Conservation (phyloP, 2,113 vertebrate species). For the Cyprinodon variegatus region DNA sequence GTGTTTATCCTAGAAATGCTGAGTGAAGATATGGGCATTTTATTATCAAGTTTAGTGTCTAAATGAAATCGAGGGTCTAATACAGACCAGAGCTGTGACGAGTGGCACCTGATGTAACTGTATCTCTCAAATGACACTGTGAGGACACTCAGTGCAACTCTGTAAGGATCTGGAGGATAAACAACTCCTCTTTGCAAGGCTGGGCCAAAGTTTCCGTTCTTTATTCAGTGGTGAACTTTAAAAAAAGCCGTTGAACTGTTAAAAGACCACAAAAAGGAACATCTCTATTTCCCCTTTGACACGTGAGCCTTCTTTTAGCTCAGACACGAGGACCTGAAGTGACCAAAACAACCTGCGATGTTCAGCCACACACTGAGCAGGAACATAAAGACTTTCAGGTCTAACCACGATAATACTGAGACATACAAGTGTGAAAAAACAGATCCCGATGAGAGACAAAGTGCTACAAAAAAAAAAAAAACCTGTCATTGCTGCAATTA, state of each 20-base stretch:
- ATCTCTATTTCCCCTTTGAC: constrained; percentile 67
- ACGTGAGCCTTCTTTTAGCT: constrained; percentile 49
- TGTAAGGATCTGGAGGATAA: constrained; percentile 33
- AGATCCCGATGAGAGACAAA: background rate
- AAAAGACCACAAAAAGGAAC: constrained; percentile 49
- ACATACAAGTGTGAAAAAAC: constrained; percentile 19
- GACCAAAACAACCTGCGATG: constrained; percentile 40
- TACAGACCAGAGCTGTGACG: constrained; percentile 38
- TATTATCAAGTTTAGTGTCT: background rate
- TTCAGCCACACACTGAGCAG: background rate
- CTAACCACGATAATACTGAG: constrained; percentile 25
- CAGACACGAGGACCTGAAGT: constrained; percentile 34
- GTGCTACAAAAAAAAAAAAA: constrained; percentile 8
- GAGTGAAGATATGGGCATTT: background rate
- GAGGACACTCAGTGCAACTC: constrained; percentile 47
- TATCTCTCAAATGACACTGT: constrained; percentile 25
- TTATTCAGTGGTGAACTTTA: constrained; percentile 48
- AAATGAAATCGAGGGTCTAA: constrained; percentile 17
- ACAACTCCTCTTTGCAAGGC: constrained; percentile 45
- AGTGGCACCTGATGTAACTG: constrained; percentile 41
- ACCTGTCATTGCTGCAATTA: constrained; percentile 13
- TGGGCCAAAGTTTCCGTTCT: constrained; percentile 59
- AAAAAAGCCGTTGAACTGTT: constrained; percentile 54
- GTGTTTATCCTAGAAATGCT: constrained; percentile 20
- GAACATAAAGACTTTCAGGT: constrained; percentile 16